phyloP scores from a whole-genome alignment of 1,140 invertebrate genomes.

The Triops cancriformis region DNA sequence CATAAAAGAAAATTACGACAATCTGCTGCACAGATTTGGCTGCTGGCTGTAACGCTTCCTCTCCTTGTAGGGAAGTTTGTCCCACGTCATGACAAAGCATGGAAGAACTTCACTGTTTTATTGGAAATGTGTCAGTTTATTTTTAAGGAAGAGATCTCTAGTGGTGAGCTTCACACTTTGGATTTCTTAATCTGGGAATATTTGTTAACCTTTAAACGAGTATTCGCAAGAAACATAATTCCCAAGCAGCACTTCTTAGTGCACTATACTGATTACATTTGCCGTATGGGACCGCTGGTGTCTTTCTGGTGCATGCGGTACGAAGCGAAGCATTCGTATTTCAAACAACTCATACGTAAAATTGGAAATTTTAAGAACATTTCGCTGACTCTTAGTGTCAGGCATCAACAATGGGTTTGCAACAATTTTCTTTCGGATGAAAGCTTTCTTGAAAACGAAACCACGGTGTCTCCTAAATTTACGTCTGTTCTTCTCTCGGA shows the following conservation, averaged over 20 bases:
- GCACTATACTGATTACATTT: constrained; percentile 14
- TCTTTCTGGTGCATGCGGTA: constrained; percentile 23
- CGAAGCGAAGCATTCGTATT: constrained; percentile 22
- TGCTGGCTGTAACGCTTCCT: not conserved
- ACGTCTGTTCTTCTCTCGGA: too few species aligned
- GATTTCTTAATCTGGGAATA: constrained; percentile 11
- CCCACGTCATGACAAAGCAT: not conserved
- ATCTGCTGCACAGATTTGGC: constrained; percentile 18
- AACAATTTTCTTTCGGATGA: too few species aligned
- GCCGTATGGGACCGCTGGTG: constrained; percentile 14
- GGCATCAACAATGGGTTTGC: too few species aligned
- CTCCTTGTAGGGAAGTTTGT: constrained; percentile 5
- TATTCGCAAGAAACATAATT: constrained; percentile 17
- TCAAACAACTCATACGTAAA: constrained; percentile 12
- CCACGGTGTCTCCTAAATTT: too few species aligned
- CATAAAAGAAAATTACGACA: constrained; percentile 19
- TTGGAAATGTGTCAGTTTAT: constrained; percentile 5
- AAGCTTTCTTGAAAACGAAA: too few species aligned
- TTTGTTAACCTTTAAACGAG: constrained; percentile 16
- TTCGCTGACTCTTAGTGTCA: constrained; percentile 11
- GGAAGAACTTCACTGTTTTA: constrained; percentile 14
- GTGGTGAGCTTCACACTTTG: not conserved
- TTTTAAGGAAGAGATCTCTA: constrained; percentile 11
- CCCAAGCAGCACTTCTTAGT: constrained; percentile 18
- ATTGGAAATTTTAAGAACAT: constrained; percentile 22